Evolutionary conservation across 37 sponge, comb jelly and placozoan genomes (phyloP), one percentile per base, ranked within the genome.

Genomic region (Corticium candelabrum): DNA sequence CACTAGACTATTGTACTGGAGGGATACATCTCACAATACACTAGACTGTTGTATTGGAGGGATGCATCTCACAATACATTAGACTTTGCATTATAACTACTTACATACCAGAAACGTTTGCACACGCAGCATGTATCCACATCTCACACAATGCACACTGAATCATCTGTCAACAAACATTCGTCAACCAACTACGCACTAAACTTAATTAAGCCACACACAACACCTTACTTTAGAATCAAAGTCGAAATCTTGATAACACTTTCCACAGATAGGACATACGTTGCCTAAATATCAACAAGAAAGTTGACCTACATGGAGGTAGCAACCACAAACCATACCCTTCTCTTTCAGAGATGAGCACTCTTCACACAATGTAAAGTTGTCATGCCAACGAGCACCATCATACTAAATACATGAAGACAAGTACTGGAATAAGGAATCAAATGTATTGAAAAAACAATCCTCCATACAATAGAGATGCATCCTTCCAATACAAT

Each of bases 221-320:
- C n/a, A n/a, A 75, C n/a, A 75, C 7, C 76, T 73, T 21, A 91
- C 92, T 86, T 85, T 84, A 36, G 90, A 85, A 11, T 90, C 87
- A 83, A 77, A 94, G 81, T 94, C 90, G 69, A 41, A 81, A 56
- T 94, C 94, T 0, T 77, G 75, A 50, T 94, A 94, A 71, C 88
- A 87, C 40, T 85, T 84, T 1, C 77, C 82, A 81, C 94, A 94
- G 40, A 94, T 68, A 0, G 94, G 94, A 82, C 94, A 94, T 79
- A 79, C 85, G 86, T 94, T 94, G 1, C 90, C 93, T 93, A 70
- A n/a, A 29, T 2, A 81, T 27, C 27, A 36, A 40, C 78, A 21
- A 78, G 62, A 5, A 4, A 62, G 1, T 50, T 50, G 21, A 50
- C 15, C 62, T 21, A 11, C 62, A 50, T 27, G 21, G 15, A 21